A percentile compares a stretch with the other conserved stretches of the same genome.
Conservation (phyloP, 2,888 invertebrate genomes). For the Dynastes grantii region DNA sequence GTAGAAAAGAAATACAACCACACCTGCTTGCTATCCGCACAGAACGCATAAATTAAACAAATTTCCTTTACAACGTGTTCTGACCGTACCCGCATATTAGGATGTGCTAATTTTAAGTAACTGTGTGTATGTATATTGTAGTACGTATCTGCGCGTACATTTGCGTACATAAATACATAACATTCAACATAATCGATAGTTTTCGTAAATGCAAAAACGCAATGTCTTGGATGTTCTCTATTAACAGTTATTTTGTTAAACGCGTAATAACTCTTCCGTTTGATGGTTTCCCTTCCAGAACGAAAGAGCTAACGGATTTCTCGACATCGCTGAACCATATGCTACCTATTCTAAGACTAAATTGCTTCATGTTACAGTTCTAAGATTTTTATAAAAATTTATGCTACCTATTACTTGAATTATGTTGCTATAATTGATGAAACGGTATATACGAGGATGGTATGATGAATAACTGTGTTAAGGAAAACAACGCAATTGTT, state of each 20-base stretch:
- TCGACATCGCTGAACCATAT: constrained; percentile 37
- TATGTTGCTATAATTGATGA: not conserved
- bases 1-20: not conserved
- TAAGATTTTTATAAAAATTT: not conserved
- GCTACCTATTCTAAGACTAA: constrained; percentile 18
- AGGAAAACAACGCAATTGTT: too few relatives aligned
- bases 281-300: constrained; percentile 41
- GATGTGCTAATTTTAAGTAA: constrained; percentile 33
- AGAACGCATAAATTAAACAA: constrained; percentile 24
- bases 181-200: constrained; percentile 21
- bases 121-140: constrained; percentile 13
- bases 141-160: not conserved
- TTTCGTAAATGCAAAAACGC: constrained; percentile 29
- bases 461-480: too few relatives aligned
- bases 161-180: constrained; percentile 1
- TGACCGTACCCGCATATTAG: constrained; percentile 26
- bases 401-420: not conserved
- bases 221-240: constrained; percentile 25
- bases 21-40: constrained; percentile 15
- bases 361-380: constrained; percentile 22
- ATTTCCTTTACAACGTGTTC: constrained; percentile 31
- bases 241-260: constrained; percentile 44
- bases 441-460: not conserved
- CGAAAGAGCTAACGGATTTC: constrained; percentile 36
- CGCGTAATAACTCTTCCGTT: constrained; percentile 35